Conservation (phyloP, 2,888 invertebrate genomes). For the Andrena trimmerana region DNA sequence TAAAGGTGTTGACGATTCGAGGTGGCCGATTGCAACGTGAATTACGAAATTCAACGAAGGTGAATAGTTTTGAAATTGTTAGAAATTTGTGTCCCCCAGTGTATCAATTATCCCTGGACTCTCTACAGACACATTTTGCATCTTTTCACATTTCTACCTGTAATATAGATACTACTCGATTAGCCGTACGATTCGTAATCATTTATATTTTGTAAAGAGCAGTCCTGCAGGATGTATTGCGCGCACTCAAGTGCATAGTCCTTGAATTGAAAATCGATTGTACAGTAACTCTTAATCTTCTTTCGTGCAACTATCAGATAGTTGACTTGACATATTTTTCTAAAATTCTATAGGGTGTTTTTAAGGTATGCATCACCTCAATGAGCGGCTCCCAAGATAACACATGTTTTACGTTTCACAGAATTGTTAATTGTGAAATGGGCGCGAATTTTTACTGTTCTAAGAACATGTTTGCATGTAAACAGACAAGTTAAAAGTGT, state of each 20-base stretch:
- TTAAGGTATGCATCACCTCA: slow-evolving; percentile 10
- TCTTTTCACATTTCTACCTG: slow-evolving; percentile 40
- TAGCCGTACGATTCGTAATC: slow-evolving; percentile 26
- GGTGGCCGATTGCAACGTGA: slow-evolving; percentile 14
- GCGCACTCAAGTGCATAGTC: slow-evolving; percentile 5
- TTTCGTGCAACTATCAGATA: slow-evolving; percentile 21
- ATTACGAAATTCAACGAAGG: background rate
- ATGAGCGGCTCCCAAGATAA: slow-evolving; percentile 7
- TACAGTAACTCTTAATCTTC: slow-evolving; percentile 30
- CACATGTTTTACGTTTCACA: slow-evolving; percentile 10
- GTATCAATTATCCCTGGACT: slow-evolving; percentile 51
- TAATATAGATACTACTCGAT: slow-evolving; percentile 32
- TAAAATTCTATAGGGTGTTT: slow-evolving; percentile 28
- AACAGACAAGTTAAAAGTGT: background rate
- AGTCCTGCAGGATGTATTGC: background rate
- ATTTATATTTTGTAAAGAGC: slow-evolving; percentile 31
- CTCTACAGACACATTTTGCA: slow-evolving; percentile 31
- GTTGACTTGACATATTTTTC: slow-evolving; percentile 37
- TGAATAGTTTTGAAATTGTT: background rate
- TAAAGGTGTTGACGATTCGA: background rate
- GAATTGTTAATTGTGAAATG: background rate
- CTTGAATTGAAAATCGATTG: slow-evolving; percentile 20
- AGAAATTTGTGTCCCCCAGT: slow-evolving; percentile 2
- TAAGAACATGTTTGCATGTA: background rate
- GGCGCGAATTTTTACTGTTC: background rate